These are phyloP conservation scores for Drosophila parvula DNA, from an alignment of 1,140 invertebrate species.

Conservation along the genomic window DNA sequence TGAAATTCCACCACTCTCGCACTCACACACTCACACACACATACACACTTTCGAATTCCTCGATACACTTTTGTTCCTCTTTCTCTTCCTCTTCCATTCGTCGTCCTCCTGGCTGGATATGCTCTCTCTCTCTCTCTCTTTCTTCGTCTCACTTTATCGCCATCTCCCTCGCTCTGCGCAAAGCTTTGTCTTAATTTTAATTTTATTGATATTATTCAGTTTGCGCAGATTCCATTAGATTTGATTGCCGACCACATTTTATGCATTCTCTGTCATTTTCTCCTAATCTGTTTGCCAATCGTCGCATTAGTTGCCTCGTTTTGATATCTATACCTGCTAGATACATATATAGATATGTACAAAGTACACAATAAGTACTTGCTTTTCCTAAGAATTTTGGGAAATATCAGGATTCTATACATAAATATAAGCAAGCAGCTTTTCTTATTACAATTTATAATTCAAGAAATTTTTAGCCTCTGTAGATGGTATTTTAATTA, in stretches of 20 bases:
- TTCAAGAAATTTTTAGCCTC: too few species aligned
- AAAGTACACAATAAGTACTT: not conserved
- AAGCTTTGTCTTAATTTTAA: constrained; percentile 66
- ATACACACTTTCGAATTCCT: constrained; percentile 50
- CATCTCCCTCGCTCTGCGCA: constrained; percentile 29
- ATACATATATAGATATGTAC: not conserved
- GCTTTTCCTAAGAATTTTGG: too few species aligned
- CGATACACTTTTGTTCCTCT: constrained; percentile 60
- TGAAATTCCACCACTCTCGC: constrained; percentile 74
- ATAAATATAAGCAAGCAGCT: too few species aligned
- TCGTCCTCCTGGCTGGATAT: constrained; percentile 17
- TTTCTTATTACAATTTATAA: too few species aligned
- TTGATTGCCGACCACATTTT: constrained; percentile 53
- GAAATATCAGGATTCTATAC: too few species aligned
- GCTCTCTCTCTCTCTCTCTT: constrained; percentile 7
- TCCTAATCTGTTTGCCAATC: constrained; percentile 32
- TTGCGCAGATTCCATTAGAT: constrained; percentile 69
- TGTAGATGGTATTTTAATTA: too few species aligned
- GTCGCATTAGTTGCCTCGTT: constrained; percentile 12
- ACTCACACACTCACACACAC: constrained; percentile 9
- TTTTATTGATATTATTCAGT: constrained; percentile 76
- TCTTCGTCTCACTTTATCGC: not conserved
- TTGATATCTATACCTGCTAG: not conserved
- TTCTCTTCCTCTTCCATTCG: constrained; percentile 26
- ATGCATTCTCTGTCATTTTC: constrained; percentile 34